phyloP scores from a whole-genome alignment of 2,797 vertebrate species.

The Lepilemur ruficaudatus region DNA sequence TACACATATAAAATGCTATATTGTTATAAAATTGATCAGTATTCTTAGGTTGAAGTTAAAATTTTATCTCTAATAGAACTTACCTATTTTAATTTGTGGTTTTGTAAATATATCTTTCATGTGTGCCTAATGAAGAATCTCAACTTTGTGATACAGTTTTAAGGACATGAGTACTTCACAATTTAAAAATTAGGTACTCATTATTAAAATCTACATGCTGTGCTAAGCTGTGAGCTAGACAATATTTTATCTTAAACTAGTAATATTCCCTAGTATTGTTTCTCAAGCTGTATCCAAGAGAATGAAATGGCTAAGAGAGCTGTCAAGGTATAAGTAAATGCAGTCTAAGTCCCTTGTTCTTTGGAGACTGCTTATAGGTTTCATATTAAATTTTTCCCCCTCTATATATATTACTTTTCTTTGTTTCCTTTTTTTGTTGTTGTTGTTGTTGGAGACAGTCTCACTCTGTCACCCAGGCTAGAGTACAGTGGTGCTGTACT shows the following conservation, averaged over 20 bases:
- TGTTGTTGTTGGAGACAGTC: background rate
- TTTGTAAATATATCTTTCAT: slow-evolving; percentile 29
- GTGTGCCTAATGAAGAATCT: slow-evolving; percentile 35
- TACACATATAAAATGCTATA: background rate
- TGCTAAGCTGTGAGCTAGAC: background rate
- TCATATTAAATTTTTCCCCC: background rate
- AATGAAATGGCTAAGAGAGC: background rate
- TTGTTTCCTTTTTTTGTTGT: background rate
- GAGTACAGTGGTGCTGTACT: background rate
- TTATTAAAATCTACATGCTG: background rate
- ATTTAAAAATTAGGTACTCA: background rate
- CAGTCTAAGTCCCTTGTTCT: background rate
- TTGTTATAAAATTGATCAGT: slow-evolving; percentile 30
- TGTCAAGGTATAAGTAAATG: background rate
- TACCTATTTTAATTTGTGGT: background rate
- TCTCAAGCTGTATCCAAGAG: background rate
- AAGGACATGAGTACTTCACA: background rate
- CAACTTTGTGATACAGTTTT: background rate
- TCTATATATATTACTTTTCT: background rate
- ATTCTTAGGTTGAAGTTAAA: slow-evolving; percentile 37
- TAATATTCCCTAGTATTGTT: background rate
- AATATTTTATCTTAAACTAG: background rate
- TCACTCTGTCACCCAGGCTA: background rate
- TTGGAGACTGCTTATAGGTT: background rate
- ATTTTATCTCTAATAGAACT: background rate